Base-by-base conservation (phyloP, 1,140 invertebrate species). In the Megathymus violae region DNA sequence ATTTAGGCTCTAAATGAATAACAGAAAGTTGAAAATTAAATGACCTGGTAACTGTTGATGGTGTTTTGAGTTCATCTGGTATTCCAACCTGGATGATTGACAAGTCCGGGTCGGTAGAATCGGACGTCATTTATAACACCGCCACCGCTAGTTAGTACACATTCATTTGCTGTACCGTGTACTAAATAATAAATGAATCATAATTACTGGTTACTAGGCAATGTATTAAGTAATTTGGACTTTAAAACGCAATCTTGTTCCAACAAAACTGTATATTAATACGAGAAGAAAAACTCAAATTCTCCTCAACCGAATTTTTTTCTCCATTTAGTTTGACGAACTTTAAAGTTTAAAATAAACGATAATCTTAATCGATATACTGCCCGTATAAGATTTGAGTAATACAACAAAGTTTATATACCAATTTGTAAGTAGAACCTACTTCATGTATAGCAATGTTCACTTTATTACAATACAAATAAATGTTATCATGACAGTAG, bases 141-240 rank as follows among this genome's bases (percentile, higher is more conserved):
- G 82, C 86, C 86, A 87, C 80, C 68, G 71, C 84, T 88, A 87
- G 87, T 89, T 88, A 89, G 84, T 83, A 80, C 79, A 82, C 76
- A 87, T 89, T 88, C 87, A 89, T 80, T 79, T 79, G n/a, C 71
- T 79, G 74, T 82, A 84, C 80, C 69, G 63, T 56, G 54, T 62
- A 69, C 66, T 71, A 58, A 71, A 58, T 63, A 51, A 64, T 62
- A 51, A 74, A 67, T 47, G 41, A 41, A 22, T 17, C 22, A 19
- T 48, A 48, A 48, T 17, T 36, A 36, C n/a, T 1, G 11, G 34
- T 60, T 48, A 38, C 17, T 27, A 14, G 38, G 44, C 31, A 13
- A 48, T 60, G 44, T 58, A 22, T 44, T 46, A 13, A n/a, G 19
- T 19, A 52, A 52, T 52, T 38, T 19, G 9, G 13, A 22, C 19